Percentiles rank a stretch among this genome's conserved stretches.
phyloP scores from a whole-genome alignment of 2,797 vertebrate species.

The Adelosebastes latens region DNA sequence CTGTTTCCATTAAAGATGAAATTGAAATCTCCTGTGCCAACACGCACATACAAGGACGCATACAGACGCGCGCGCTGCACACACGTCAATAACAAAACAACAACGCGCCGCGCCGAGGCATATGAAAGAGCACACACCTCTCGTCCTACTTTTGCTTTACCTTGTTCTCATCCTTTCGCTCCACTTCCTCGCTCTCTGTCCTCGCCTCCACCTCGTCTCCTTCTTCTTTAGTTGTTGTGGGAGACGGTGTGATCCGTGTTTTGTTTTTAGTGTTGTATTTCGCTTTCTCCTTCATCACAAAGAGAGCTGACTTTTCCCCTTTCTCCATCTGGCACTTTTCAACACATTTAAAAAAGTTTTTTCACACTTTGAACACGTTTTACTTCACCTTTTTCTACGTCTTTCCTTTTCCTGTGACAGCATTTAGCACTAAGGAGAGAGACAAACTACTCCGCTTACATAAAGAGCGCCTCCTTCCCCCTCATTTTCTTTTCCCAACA shows the following conservation, averaged over 20 bases:
- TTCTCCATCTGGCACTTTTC: slow-evolving; percentile 39
- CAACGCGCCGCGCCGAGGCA: slow-evolving; percentile 46
- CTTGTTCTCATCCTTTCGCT: slow-evolving; percentile 58
- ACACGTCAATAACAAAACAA: slow-evolving; percentile 47
- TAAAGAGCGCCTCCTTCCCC: not conserved
- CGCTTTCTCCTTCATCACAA: slow-evolving; percentile 28
- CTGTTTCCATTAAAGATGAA: slow-evolving; percentile 75
- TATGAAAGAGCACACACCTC: slow-evolving; percentile 76
- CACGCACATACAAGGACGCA: not conserved
- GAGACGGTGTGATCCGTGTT: slow-evolving; percentile 31
- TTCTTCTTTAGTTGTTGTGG: slow-evolving; percentile 35
- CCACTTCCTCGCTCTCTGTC: slow-evolving; percentile 39
- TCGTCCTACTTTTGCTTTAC: slow-evolving; percentile 74
- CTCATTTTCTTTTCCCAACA: not conserved
- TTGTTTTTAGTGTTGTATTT: slow-evolving; percentile 32
- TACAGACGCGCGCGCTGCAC: not conserved
- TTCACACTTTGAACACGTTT: slow-evolving; percentile 22
- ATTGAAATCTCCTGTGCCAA: slow-evolving; percentile 66
- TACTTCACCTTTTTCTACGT: not conserved
- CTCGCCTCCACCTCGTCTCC: slow-evolving; percentile 34
- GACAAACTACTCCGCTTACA: not conserved
- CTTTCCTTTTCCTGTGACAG: not conserved
- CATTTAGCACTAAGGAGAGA: not conserved
- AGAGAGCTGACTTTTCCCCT: slow-evolving; percentile 18
- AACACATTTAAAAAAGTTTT: slow-evolving; percentile 30